Evolutionary conservation across 2,113 vertebrate species (phyloP), one percentile per base, ranked within the genome.

Genomic region (Corythornis cristatus): DNA sequence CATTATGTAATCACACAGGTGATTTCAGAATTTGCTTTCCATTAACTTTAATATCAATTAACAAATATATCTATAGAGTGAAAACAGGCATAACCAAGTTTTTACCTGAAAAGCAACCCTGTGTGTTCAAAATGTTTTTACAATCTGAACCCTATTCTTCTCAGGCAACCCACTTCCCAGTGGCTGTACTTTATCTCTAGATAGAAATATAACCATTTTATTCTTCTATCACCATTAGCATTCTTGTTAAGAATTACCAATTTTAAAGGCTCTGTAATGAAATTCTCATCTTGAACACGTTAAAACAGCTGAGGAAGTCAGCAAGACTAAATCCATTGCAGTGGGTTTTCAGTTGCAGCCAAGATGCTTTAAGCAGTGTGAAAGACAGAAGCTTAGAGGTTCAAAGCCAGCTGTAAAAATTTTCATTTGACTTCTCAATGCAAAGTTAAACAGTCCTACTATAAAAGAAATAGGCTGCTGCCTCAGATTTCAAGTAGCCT

Each of bases 351-450:
- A 91, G 42, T 43, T 53, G 82, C 81, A 93, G 86, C 74, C 79
- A 76, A 87, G 61, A 72, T 67, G 71, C 48, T 93, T 95, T 93
- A 89, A 82, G 64, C n/a, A 72, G 22, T 5, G 51, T 33, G 28
- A 91, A 75, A 86, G 90, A 68, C 60, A 90, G 82, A 86, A 75
- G 46, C 73, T 84, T 33, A 76, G 72, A 84, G 15, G 20, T 77
- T 82, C 77, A 90, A 94, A 94, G 64, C 12, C 70, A 90, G 62
- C 75, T 93, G 58, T 58, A 74, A 92, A 93, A 93, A 71, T 67
- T 76, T 71, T 92, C 57, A 51, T 87, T 84, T 90, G 54, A 42
- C 42, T 91, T 77, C 62, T 40, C 46, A 64, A 26, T 82, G 35
- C 67, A 60, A 66, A 87, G 54, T 60, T 73, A 64, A 79, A 21